Percentiles rank a stretch among this genome's conserved stretches.
Conservation (phyloP, 2,888 invertebrate species). For the Sarcophaga carnaria region DNA sequence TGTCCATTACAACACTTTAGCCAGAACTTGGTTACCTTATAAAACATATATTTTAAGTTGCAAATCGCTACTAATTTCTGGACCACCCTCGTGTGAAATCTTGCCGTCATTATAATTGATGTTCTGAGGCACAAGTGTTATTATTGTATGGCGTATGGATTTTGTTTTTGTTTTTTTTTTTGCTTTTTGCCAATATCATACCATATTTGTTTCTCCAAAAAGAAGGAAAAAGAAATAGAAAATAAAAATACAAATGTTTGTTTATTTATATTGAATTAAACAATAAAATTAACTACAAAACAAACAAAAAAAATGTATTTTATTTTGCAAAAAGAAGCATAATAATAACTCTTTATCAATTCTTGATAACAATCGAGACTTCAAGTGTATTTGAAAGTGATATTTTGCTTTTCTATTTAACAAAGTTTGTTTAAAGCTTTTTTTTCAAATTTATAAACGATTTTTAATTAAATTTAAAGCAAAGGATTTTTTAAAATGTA, state of each 20-base stretch:
- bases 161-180: conserved; percentile 2
- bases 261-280: conserved; percentile 2
- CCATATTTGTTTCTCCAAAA: conserved; percentile 22
- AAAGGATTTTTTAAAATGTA: too few relatives aligned
- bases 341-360: conserved; percentile 44
- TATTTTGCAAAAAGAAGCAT: background rate
- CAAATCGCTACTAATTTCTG: too few relatives aligned
- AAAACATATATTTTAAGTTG: too few relatives aligned
- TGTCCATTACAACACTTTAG: too few relatives aligned
- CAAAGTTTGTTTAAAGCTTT: too few relatives aligned
- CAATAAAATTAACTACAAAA: background rate
- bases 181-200: background rate
- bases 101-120: conserved; percentile 17
- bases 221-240: background rate
- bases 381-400: too few relatives aligned
- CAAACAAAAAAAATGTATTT: background rate
- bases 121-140: conserved; percentile 32
- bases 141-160: background rate
- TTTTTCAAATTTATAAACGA: too few relatives aligned
- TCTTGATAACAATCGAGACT: conserved; percentile 32
- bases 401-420: too few relatives aligned
- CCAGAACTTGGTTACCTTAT: too few relatives aligned
- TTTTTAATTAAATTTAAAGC: too few relatives aligned
- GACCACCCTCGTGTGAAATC: too few relatives aligned
- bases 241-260: background rate